phyloP scores from a whole-genome alignment of 2,113 vertebrate species.

The Notarius quadriscutis region DNA sequence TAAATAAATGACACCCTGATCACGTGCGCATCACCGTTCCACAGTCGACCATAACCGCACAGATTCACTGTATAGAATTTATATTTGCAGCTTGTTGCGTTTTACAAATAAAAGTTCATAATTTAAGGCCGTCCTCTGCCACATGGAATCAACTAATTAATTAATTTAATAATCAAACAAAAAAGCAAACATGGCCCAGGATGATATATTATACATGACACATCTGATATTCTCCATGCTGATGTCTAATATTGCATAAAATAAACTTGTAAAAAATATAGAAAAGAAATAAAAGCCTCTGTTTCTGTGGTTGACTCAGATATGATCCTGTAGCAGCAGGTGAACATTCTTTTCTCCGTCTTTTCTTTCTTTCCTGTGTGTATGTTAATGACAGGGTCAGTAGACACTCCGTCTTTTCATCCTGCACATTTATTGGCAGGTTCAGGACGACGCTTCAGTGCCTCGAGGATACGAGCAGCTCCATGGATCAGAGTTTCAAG shows the following conservation, averaged over 20 bases:
- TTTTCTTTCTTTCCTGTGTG: conserved; percentile 56
- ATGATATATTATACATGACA: background rate
- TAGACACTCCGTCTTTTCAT: conserved; percentile 15
- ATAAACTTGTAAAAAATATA: background rate
- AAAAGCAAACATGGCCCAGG: background rate
- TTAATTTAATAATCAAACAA: background rate
- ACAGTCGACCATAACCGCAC: background rate
- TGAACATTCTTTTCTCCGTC: conserved; percentile 72
- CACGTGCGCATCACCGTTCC: background rate
- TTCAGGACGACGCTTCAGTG: conserved; percentile 12
- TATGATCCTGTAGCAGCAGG: conserved; percentile 64
- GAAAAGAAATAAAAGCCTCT: background rate
- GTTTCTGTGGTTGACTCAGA: background rate
- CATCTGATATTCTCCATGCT: background rate
- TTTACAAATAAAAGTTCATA: background rate
- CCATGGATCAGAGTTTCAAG: conserved; percentile 62
- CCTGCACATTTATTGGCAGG: background rate
- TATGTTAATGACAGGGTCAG: conserved; percentile 73
- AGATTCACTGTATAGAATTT: background rate
- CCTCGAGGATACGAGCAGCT: conserved; percentile 72
- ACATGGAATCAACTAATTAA: background rate
- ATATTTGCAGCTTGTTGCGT: background rate
- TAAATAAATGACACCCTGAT: background rate
- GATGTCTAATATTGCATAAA: no score
- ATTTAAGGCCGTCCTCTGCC: background rate